These are phyloP conservation scores for Oreotrochilus melanogaster DNA, from an alignment of 2,113 vertebrate species.

Conservation along the genomic window DNA sequence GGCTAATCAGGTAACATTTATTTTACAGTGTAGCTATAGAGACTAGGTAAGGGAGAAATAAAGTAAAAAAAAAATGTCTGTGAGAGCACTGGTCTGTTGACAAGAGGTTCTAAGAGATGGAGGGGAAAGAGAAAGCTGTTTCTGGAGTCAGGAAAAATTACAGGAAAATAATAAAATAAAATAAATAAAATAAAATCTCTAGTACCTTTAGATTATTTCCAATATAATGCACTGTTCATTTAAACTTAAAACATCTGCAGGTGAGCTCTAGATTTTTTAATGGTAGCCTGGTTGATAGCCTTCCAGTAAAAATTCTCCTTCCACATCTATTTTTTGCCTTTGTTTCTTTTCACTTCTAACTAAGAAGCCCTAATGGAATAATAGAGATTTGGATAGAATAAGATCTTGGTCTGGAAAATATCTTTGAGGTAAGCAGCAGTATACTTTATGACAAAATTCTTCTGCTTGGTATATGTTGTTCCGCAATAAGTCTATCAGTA, in stretches of 20 bases:
- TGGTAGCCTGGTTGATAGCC: neutral
- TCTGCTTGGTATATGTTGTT: neutral
- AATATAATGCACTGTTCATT: neutral
- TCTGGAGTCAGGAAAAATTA: neutral
- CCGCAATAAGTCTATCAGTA: neutral
- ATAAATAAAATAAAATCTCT: neutral
- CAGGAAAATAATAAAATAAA: neutral
- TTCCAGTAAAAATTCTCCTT: neutral
- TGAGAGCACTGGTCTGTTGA: neutral
- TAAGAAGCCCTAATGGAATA: neutral
- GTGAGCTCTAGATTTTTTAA: neutral
- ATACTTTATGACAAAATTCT: neutral
- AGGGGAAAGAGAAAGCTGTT: neutral
- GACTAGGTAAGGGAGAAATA: neutral
- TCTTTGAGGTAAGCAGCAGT: neutral
- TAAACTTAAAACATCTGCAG: neutral
- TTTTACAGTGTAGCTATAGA: neutral
- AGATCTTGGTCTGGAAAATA: neutral
- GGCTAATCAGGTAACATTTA: neutral
- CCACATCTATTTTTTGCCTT: neutral
- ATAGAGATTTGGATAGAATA: neutral
- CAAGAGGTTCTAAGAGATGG: neutral
- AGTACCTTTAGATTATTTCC: neutral
- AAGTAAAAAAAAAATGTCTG: neutral
- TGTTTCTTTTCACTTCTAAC: fast-evolving